Base-by-base conservation (phyloP, 2,113 vertebrate species). In the Hippocampus guttulatus region DNA sequence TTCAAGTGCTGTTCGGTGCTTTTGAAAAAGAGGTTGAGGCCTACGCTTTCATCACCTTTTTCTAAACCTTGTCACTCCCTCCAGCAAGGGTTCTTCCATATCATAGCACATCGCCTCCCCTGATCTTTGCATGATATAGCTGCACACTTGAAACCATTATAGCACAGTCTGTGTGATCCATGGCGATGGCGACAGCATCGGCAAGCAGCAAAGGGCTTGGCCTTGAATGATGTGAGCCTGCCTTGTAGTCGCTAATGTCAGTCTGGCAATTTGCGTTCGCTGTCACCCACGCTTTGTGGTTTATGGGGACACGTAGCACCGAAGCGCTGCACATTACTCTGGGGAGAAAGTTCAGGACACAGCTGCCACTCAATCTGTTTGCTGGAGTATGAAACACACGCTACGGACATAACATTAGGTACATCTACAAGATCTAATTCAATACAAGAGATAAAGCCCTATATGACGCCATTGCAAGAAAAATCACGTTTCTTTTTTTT, bases 231-330 rank as follows among this genome's bases (percentile, higher is more conserved):
- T 79, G 75, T 71, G 71, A 68, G 76, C 67, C 75, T 0, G 41
- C 68, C 61, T 85, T 64, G 75, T 67, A 55, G 69, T 76, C 73
- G 69, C 57, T 27, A 62, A 71, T 68, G 74, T 74, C 77, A 80
- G 33, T 75, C 49, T 69, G 72, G 71, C 77, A 80, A 33, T 75
- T 40, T 68, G 69, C 64, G 68, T 43, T 69, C 12, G 43, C 75
- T 76, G 74, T 75, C 69, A 71, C 41, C 38, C 67, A 71, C 30
- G 57, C 40, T 9, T 73, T 52, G 30, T 6, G 33, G 64, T 51
- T 62, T 67, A 25, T 75, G 54, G 52, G 70, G 67, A 77, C 78
- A 70, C n/a, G 49, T 21, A 72, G 69, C 45, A 77, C 69, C 51
- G n/a, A 40, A 66, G 65, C 79, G 68, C 71, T 76, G 58, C 33